Evolutionary conservation across 2,888 invertebrate genomes (phyloP).

Genomic region (Athetis lepigone): DNA sequence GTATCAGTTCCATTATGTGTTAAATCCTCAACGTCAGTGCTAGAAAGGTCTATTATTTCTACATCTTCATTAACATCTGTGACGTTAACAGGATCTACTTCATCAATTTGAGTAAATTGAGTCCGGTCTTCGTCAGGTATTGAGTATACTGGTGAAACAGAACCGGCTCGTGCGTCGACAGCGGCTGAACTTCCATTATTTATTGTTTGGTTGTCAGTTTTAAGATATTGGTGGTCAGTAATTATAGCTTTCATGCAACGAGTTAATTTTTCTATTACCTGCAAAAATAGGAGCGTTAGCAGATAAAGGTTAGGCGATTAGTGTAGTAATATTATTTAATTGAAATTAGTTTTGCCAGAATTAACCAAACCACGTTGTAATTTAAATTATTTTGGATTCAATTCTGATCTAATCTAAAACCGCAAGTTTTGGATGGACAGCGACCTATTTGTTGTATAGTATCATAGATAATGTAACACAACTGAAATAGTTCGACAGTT

Average conservation of each 20-base stretch:
- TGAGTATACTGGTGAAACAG: conserved; percentile 69
- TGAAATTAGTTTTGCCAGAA: no score
- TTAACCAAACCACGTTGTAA: no score
- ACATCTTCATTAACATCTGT: conserved; percentile 10
- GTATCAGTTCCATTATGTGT: conserved; percentile 3
- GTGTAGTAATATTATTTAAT: no score
- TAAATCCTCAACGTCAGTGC: conserved; percentile 31
- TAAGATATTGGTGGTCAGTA: conserved; percentile 60
- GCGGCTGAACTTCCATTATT: neutral
- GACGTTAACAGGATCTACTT: neutral
- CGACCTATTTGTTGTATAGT: no score
- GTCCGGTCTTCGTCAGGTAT: conserved; percentile 68
- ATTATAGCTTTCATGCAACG: conserved; percentile 73
- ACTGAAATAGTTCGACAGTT: no score
- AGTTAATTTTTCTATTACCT: conserved; percentile 82
- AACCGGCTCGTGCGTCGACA: neutral
- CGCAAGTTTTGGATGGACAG: no score
- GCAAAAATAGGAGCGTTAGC: neutral
- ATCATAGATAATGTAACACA: no score
- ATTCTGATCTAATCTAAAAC: no score
- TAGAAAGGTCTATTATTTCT: conserved; percentile 57
- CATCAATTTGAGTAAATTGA: conserved; percentile 44
- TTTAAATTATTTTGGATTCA: no score
- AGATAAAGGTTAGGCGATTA: neutral
- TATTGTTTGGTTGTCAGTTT: neutral